Evolutionary conservation across 2,888 invertebrate genomes (phyloP), one percentile per base, ranked within the genome.

Genomic region (Pammene fasciana): DNA sequence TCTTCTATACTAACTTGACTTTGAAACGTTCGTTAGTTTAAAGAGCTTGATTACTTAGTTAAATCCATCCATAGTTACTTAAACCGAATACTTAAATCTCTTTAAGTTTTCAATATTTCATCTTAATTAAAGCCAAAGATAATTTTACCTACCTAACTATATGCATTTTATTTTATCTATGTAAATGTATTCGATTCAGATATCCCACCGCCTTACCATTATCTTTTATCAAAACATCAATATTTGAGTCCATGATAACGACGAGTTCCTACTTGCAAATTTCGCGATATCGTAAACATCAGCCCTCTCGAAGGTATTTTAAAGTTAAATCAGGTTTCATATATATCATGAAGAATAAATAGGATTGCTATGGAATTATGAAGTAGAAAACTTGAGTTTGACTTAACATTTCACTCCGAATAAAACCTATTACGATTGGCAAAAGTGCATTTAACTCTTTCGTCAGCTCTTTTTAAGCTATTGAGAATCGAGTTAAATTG

Each of bases 221-320:
- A 60, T 66, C 72, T 57, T 57, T 67, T 67, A 71, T 62, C 67
- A 68, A 56, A 66, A 65, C 61, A 72, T 66, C 65, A 70, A 68
- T 66, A 66, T 66, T 72, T 72, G 54, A 62, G 41, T 62, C 41
- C 65, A 65, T 57, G 68, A 68, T 68, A 70, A 65, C 65, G 48
- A 65, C 45, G 38, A 65, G 64, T 57, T 64, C 64, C 64, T 62
- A 36, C 68, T 65, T 70, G 65, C 59, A 45, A 65, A 70, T 60
- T 60, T 59, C 36, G 34, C 59, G 48, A 48, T 60, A 60, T 52
- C 48, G 48, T 14, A 64, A 56, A 57, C 64, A 18, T 41, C 38
- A 55, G 59, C 54, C 46, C 45, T 43, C 45, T 59, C 54, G 38
- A 65, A 16, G 36, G 46, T 55, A 64, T 64, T 68, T 62, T 57